Base-by-base conservation (phyloP, 2,113 vertebrate genomes). In the Tupaia tana region DNA sequence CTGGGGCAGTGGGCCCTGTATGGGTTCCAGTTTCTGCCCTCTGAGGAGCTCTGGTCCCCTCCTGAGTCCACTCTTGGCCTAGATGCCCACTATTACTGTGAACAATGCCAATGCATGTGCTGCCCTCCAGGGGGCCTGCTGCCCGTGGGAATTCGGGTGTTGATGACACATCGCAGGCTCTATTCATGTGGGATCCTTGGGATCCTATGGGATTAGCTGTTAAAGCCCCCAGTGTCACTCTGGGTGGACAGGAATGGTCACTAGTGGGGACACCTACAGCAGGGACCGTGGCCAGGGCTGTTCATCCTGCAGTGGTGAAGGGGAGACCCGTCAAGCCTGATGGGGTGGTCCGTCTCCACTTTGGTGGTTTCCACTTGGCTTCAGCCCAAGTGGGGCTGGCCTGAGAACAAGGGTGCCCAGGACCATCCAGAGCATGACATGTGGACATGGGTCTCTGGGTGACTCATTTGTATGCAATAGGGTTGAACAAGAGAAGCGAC, bases 71-170 rank as follows among this genome's bases (percentile, higher is more conserved):
- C n/a, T 25, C 15, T 19, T 29, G 1, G 25, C 52, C 63, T 71
- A 14, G 61, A 43, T 0, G 0, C 43, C 43, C 3, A 43, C 43
- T 43, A 43, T 43, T 43, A 43, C 6, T 43, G 15, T 74, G 56
- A n/a, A 3, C 20, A 15, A 2, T 19, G 13, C 0, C 0, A 16
- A 15, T 0, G 20, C 1, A 2, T 14, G 3, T 7, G 78, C 18
- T 52, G 34, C 24, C 61, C 61, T 56, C 64, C 0, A 11, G 4
- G 61, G 52, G 7, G 8, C 19, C 34, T 56, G 43, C 29, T 15
- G 19, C 5, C 58, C 24, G 7, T 22, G 5, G 18, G 34, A 27
- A 3, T 31, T 34, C 0, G 43, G 31, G 24, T 6, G 0, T 83
- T 54, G 43, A 6, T 3, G 63, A 27, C 25, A 29, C 29, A 14